These are phyloP conservation scores for Puma concolor DNA, from an alignment of 2,113 vertebrate genomes.

Conservation along the genomic window DNA sequence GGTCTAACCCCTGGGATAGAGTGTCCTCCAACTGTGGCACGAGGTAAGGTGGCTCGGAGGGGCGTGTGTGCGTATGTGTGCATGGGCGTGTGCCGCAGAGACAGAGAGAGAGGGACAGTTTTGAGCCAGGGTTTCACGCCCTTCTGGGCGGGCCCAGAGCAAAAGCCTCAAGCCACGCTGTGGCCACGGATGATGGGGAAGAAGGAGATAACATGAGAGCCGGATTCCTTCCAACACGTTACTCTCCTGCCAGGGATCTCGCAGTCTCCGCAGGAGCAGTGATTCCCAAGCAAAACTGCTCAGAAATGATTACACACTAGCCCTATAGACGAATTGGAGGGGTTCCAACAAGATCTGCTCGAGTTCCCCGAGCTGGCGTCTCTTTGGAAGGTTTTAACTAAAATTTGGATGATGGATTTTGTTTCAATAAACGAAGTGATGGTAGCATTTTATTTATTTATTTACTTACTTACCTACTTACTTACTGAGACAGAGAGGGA, in stretches of 20 bases:
- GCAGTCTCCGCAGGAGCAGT: not conserved
- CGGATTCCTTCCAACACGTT: not conserved
- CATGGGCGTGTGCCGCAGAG: fast-evolving
- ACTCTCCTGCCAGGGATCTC: not conserved
- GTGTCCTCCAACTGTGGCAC: too few relatives aligned
- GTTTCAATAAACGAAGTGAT: not conserved
- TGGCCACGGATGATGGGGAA: too few relatives aligned
- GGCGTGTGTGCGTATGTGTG: not conserved
- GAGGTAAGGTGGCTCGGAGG: not conserved
- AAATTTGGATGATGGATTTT: not conserved
- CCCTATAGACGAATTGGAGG: not conserved
- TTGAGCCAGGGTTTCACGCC: not conserved
- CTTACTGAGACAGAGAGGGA: too few relatives aligned
- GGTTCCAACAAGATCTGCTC: too few relatives aligned
- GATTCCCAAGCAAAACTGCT: not conserved
- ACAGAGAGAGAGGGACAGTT: too few relatives aligned
- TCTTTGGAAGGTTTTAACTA: not conserved
- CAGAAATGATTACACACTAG: not conserved
- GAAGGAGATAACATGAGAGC: not conserved
- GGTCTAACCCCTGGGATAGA: not conserved
- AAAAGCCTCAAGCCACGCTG: not conserved
- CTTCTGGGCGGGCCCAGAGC: too few relatives aligned
- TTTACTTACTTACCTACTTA: too few relatives aligned
- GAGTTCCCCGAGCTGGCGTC: too few relatives aligned
- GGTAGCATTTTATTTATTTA: too few relatives aligned